Evolutionary conservation across 2,888 invertebrate species (phyloP).

Genomic region (Agrotis exclamationis): DNA sequence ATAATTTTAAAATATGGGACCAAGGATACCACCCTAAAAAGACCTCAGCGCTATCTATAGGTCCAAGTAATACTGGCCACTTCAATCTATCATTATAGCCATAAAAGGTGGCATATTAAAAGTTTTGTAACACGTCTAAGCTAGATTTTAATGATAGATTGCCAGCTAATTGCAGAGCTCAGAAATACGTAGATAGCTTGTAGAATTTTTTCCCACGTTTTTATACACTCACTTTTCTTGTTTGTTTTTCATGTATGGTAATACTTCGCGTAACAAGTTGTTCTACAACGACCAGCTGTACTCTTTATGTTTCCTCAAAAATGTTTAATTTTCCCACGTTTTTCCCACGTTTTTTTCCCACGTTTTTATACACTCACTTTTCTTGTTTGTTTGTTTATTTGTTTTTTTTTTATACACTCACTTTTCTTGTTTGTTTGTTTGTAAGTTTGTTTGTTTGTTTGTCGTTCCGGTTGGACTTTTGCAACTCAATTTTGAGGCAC

Average conservation of each 20-base stretch:
- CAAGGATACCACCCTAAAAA: neutral
- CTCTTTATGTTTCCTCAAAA: slow-evolving; percentile 32
- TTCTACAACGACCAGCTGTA: neutral
- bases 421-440: too few species aligned
- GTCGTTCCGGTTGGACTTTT: too few species aligned
- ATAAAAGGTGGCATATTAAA: slow-evolving; percentile 48
- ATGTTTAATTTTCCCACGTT: too few species aligned
- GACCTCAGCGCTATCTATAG: slow-evolving; percentile 16
- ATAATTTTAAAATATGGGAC: neutral
- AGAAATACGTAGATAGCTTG: slow-evolving; percentile 30
- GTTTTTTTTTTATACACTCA: too few species aligned
- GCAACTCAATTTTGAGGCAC: too few species aligned
- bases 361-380: too few species aligned
- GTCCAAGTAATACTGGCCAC: slow-evolving; percentile 2
- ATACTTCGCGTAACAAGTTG: slow-evolving; percentile 35
- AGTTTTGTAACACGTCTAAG: slow-evolving; percentile 48
- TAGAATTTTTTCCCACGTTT: slow-evolving; percentile 37
- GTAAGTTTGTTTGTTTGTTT: too few species aligned
- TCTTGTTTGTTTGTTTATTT: too few species aligned
- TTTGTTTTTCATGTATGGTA: slow-evolving; percentile 7
- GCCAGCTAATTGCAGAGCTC: slow-evolving; percentile 23
- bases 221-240: too few species aligned
- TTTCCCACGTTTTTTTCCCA: too few species aligned
- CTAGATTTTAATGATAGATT: slow-evolving; percentile 54
- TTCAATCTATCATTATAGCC: slow-evolving; percentile 24